Evolutionary conservation across 2,888 invertebrate species (phyloP), one percentile per base, ranked within the genome.

Genomic region (Melinaea marsaeus): DNA sequence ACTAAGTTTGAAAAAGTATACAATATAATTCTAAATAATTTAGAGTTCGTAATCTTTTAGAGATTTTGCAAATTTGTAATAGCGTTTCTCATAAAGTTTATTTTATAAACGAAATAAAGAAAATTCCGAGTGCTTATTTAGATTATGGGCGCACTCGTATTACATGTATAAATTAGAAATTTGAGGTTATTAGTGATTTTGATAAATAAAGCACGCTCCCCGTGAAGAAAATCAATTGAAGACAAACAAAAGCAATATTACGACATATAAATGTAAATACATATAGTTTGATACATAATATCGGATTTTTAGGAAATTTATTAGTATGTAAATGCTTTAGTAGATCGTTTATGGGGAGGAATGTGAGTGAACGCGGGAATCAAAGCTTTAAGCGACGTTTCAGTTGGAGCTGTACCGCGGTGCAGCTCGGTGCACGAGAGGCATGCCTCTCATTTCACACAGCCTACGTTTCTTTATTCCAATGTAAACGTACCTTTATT

Each of bases 181-280:
- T 88, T 85, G 87, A 89, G 79, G 84, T 85, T 85, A 86, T 81
- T 84, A 86, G 80, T 86, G 80, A 88, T 84, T 87, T 83, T 22
- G 22, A 79, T 84, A 80, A 75, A 85, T 75, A 82, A 84, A 79
- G 88, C 89, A 89, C 89, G 86, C 88, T 87, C 90, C 90, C 89
- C 89, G 85, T 86, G 81, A 51, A 51, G 11, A 46, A 51, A 51
- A 32, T 32, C 51, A 51, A 51, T 51, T 51, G 32, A 51, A 51
- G 85, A 87, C 88, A 90, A 82, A 86, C 83, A 86, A 89, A 90
- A 90, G 90, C 90, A 90, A 90, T 90, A 90, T 83, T 88, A 89
- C 83, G 90, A 90, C 88, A 90, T 89, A 90, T 89, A 90, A 86
- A 83, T 88, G 88, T 90, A 89, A 85, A 90, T 90, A 90, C 86